Evolutionary conservation across 2,888 invertebrate genomes (phyloP).

Genomic region (Drosophila affinis): DNA sequence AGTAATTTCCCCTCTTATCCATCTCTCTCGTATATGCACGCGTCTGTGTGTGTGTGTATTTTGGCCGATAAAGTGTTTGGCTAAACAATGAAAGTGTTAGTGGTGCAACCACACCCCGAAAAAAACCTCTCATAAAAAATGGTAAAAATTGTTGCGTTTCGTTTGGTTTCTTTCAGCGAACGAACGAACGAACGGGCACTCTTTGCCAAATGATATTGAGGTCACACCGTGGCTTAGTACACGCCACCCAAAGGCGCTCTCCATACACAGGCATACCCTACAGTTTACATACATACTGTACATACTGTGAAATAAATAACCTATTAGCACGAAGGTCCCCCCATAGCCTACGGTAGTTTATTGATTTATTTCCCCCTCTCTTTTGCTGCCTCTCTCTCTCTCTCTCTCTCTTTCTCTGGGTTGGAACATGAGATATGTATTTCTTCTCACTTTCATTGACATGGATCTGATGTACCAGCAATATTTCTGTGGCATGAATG

Average conservation of each 20-base stretch:
- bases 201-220: slow-evolving; percentile 62
- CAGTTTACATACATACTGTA: slow-evolving; percentile 28
- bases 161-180: slow-evolving; percentile 51
- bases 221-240: slow-evolving; percentile 66
- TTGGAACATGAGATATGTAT: slow-evolving; percentile 25
- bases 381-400: slow-evolving; percentile 9
- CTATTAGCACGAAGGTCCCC: slow-evolving; percentile 76
- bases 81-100: slow-evolving; percentile 67
- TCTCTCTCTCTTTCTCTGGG: no score
- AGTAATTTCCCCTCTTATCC: slow-evolving; percentile 52
- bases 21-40: slow-evolving; percentile 22
- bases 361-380: slow-evolving; percentile 44
- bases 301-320: slow-evolving; percentile 66
- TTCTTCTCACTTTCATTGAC: slow-evolving; percentile 50
- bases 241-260: slow-evolving; percentile 53
- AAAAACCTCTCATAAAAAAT: slow-evolving; percentile 9
- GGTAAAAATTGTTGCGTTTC: slow-evolving; percentile 38
- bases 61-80: slow-evolving; percentile 51
- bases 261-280: slow-evolving; percentile 18
- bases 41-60: slow-evolving; percentile 20
- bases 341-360: slow-evolving; percentile 50
- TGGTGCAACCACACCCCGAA: slow-evolving; percentile 57
- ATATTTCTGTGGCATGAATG: background rate
- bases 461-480: slow-evolving; percentile 21
- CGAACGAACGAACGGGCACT: slow-evolving; percentile 4